Evolutionary conservation across 2,888 invertebrate species (phyloP), one percentile per base, ranked within the genome.

Genomic region (Pseudeuparius sepicola): DNA sequence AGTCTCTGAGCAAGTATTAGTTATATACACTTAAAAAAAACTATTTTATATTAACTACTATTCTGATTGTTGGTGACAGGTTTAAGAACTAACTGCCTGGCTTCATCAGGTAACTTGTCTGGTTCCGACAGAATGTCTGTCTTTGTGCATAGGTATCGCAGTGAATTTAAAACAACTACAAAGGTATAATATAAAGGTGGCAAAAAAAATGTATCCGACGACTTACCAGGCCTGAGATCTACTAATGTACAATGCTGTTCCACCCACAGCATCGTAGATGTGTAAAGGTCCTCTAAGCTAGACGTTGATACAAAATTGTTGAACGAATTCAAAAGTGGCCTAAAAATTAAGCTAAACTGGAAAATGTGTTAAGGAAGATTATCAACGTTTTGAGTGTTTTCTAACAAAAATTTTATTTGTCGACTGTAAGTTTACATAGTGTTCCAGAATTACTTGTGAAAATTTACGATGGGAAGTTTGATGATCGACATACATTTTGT

Each of bases 241-340:
- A 86, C 84, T 44, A 96, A 75, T 25, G 93, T 90, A 67, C 94
- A 96, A 64, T 92, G 90, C 60, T 94, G 93, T 64, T 96, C 93
- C 36, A 92, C 80, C 96, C 96, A 96, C 41, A 86, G 73, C 55
- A 89, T 72, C 40, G 90, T 88, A 45, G 93, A 88, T 48, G 89
- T 77, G 62, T 87, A 89, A 43, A 96, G 70, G 65, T 96, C 94
- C 46, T 88, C 85, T 41, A 89, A 70, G 66, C 85, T 90, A 44
- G 86, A 79, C 49, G 89, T 88, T 34, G 93, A 90, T 41, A 94
- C 94, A 54, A 86, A 82, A 52, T 81, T 78, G 61, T 88, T 92
- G 67, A 86, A 96, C 7, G 93, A 86, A 51, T 82, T 80, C 63
- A 96, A 75, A 51, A 96, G 66, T 23, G 90, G 87, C 53, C 86